Base-by-base conservation (phyloP, 2,888 invertebrate species). In the Galerucella pusilla region DNA sequence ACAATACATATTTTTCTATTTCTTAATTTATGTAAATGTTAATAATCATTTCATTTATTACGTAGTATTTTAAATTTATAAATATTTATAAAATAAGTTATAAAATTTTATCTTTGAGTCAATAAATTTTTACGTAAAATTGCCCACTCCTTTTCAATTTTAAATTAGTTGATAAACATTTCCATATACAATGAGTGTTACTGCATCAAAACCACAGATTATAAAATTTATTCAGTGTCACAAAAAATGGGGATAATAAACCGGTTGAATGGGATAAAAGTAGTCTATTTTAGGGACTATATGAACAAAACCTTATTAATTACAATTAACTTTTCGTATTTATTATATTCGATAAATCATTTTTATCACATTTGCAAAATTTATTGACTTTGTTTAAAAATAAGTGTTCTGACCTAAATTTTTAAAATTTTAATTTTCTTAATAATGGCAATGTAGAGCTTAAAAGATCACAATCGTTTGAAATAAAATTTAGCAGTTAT, bases 401-500 rank as follows among this genome's bases (percentile, higher is more conserved):
- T 16, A n/a, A 63, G 42, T 63, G 63, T n/a, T 63, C 16, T 63
- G 63, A 63, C 63, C 63, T 35, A 35, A 35, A 60, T 60, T 12
- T 20, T 11, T 14, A 25, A 60, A 60, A 28, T 16, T 16, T n/a
- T 25, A 60, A 10, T 63, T 63, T 42, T 63, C n/a, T 42, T 35
- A 28, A 35, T 14, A 42, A 35, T n/a, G 12, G 63, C 42, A 63
- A 28, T 42, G 61, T 11, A 35, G 2, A 63, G 16, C 63, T 63
- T 35, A 35, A 42, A 42, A 63, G 63, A 57, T 57, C 20, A 57
- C 57, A 57, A 57, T 20, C 14, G 11, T 42, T 3, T 63, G 0
- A 63, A 63, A 63, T 42, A 42, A 16, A 63, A 63, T 63, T 63
- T 63, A n/a, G 42, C 63, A 63, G 57, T 63, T 63, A 42, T 35